Base-by-base conservation (phyloP, 1,140 invertebrate genomes). In the Coenobita brevimanus region DNA sequence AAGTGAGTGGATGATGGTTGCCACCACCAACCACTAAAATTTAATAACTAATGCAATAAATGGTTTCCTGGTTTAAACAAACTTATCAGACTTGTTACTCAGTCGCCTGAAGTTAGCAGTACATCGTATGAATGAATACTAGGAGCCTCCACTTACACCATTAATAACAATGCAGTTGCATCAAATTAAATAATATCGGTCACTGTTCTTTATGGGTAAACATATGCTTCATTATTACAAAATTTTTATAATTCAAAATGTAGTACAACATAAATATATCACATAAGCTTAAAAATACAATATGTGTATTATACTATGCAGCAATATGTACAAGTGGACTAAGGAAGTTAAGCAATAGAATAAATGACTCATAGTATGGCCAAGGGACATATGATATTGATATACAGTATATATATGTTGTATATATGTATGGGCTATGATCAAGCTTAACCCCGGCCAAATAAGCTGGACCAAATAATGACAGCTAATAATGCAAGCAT, bases 201-300 rank as follows among this genome's bases (percentile, higher is more conserved):
- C n/a, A n/a, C n/a, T n/a, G n/a, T n/a, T n/a, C n/a, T n/a, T n/a
- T n/a, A n/a, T n/a, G 33, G 33, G 1, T 78, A 60, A 75, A 60
- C 69, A 89, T 83, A 79, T 57, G 21, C 64, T 71, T 71, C 33
- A 33, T 89, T 89, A 89, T 89, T 89, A 87, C 80, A 87, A 89
- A 89, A 87, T 38, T 82, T 89, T 87, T 89, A 89, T 89, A 89
- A 75, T 89, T 89, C 89, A 89, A 89, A 87, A 85, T 89, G 89
- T 89, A 89, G 84, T 89, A 89, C 89, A 89, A 89, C 89, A 89
- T 89, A 89, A 89, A 89, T 89, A 89, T 89, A 89, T 89, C 89
- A 89, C 89, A 89, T 89, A 89, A 89, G 89, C 89, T 87, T 89
- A 87, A 89, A 87, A 87, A 87, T 89, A 89, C 76, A 82, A 89